Conservation (phyloP, 2,113 vertebrate genomes). For the Amblyopsis rosae region DNA sequence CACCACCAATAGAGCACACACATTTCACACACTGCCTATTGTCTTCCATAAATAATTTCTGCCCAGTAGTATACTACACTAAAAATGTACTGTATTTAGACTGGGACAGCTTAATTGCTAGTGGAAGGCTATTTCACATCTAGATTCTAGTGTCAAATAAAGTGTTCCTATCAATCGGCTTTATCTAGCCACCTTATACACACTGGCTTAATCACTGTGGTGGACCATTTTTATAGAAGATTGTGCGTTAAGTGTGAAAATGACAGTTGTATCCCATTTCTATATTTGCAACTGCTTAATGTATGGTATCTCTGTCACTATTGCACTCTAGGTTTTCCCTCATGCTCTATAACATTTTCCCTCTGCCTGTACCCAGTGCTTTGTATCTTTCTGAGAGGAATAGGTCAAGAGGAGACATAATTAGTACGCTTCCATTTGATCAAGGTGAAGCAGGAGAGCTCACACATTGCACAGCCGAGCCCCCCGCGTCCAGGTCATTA, state of each 20-base stretch:
- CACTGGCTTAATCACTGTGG: neutral
- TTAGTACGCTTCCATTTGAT: slow-evolving; percentile 62
- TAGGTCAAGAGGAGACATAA: slow-evolving; percentile 71
- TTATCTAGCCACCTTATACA: neutral
- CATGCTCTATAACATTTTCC: slow-evolving; percentile 36
- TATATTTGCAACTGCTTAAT: neutral
- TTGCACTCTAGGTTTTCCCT: slow-evolving; percentile 14
- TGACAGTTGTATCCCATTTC: slow-evolving; percentile 9
- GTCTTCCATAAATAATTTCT: too few species aligned
- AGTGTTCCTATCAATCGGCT: too few species aligned
- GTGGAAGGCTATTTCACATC: too few species aligned
- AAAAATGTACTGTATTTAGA: too few species aligned
- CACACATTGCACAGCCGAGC: slow-evolving; percentile 56
- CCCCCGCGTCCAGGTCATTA: slow-evolving; percentile 63
- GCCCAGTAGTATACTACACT: too few species aligned
- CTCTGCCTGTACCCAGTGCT: slow-evolving; percentile 14
- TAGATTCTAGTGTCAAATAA: too few species aligned
- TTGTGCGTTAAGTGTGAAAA: too few species aligned
- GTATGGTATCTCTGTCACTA: neutral
- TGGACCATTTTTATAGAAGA: too few species aligned
- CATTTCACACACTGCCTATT: too few species aligned
- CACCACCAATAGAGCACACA: too few species aligned
- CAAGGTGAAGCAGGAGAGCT: slow-evolving; percentile 46
- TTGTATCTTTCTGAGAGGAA: slow-evolving; percentile 56
- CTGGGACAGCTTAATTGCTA: too few species aligned